These are phyloP conservation scores for Synanthedon andrenaeformis DNA, from an alignment of 2,888 invertebrate species.

Conservation along the genomic window DNA sequence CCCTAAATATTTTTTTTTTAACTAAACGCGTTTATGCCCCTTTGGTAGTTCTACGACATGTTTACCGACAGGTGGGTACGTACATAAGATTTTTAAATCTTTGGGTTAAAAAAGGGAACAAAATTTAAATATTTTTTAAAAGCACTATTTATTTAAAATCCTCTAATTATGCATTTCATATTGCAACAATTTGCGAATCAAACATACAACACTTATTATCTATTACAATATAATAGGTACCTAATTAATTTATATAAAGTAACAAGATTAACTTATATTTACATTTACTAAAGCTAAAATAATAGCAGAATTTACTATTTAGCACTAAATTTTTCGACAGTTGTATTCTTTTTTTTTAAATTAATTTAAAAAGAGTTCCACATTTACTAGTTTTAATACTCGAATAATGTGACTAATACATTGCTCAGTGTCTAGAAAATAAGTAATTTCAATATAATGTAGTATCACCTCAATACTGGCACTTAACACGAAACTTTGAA, in stretches of 20 bases:
- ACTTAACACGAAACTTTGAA: slow-evolving; percentile 7
- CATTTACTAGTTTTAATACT: background rate
- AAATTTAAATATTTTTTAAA: slow-evolving; percentile 33
- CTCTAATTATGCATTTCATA: slow-evolving; percentile 59
- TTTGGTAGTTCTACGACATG: slow-evolving; percentile 45
- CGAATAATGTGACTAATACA: background rate
- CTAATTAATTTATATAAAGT: slow-evolving; percentile 66
- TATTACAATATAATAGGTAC: slow-evolving; percentile 67
- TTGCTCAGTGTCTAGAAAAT: slow-evolving; percentile 1
- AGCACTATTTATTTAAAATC: slow-evolving; percentile 50
- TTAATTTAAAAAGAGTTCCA: background rate
- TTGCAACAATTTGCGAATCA: slow-evolving; percentile 68
- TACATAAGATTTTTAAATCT: slow-evolving; percentile 48
- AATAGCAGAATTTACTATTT: slow-evolving; percentile 66
- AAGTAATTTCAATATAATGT: slow-evolving; percentile 10
- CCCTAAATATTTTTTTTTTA: background rate
- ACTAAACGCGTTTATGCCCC: slow-evolving; percentile 9
- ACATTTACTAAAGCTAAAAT: slow-evolving; percentile 58
- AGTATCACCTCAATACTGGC: slow-evolving; percentile 17
- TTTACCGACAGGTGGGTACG: slow-evolving; percentile 62
- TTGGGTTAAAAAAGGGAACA: slow-evolving; percentile 43
- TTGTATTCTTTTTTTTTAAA: slow-evolving; percentile 1
- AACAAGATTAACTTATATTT: slow-evolving; percentile 72
- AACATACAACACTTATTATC: slow-evolving; percentile 68
- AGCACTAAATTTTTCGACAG: slow-evolving; percentile 36